Evolutionary conservation across 1,140 invertebrate genomes (phyloP).

Genomic region (Drosophila orena): DNA sequence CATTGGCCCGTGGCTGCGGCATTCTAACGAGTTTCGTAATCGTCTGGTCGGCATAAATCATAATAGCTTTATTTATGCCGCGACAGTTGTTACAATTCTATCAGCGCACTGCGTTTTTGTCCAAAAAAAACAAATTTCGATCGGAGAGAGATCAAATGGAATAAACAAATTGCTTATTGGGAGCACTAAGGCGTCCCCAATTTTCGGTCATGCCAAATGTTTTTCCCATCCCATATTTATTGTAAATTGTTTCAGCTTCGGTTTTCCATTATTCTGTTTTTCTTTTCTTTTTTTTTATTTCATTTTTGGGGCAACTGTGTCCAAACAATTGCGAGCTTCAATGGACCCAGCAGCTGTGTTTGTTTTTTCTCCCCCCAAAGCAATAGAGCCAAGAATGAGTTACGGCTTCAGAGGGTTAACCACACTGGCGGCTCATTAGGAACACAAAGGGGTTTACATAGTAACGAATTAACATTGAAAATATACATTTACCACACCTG

Average conservation of each 20-base stretch:
- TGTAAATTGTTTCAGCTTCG: conserved; percentile 54
- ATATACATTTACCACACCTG: conserved; percentile 12
- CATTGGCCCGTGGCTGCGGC: conserved; percentile 15
- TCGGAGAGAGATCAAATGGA: conserved; percentile 26
- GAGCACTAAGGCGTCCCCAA: conserved; percentile 49
- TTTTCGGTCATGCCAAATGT: conserved; percentile 56
- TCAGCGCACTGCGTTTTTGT: conserved; percentile 51
- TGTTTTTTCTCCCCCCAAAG: conserved; percentile 21
- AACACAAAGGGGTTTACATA: conserved; percentile 24
- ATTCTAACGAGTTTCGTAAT: conserved; percentile 72
- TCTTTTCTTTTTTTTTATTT: conserved; percentile 6
- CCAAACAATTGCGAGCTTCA: conserved; percentile 62
- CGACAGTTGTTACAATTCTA: conserved; percentile 83
- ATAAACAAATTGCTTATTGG: conserved; percentile 70
- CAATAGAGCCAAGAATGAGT: conserved; percentile 26
- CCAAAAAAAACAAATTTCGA: conserved; percentile 35
- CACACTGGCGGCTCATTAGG: conserved; percentile 34
- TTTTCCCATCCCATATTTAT: conserved; percentile 51
- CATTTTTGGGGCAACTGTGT: conserved; percentile 33
- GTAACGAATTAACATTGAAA: conserved; percentile 19
- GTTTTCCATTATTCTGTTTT: conserved; percentile 5
- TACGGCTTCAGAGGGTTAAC: conserved; percentile 16
- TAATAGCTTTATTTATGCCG: conserved; percentile 79
- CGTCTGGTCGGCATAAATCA: conserved; percentile 71
- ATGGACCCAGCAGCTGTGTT: conserved; percentile 66